These are phyloP conservation scores for Calliscelio sp. DNA, from an alignment of 2,888 invertebrate genomes.

Conservation along the genomic window DNA sequence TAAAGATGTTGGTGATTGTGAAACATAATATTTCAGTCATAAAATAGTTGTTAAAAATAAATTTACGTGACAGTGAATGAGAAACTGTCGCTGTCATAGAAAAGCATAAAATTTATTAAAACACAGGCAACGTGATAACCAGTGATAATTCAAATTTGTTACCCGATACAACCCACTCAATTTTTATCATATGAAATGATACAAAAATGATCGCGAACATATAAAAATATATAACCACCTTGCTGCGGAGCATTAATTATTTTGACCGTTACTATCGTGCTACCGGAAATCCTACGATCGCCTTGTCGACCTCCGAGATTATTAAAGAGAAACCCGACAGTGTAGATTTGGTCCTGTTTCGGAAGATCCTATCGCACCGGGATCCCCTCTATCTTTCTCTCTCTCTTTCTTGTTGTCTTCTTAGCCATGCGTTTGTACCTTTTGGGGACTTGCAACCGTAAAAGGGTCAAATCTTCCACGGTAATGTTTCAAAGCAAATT, in stretches of 20 bases:
- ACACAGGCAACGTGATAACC: constrained; percentile 52
- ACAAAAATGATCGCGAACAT: constrained; percentile 74
- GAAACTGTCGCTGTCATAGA: constrained; percentile 65
- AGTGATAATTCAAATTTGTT: constrained; percentile 72
- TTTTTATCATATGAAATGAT: constrained; percentile 75
- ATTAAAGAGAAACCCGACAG: constrained; percentile 73
- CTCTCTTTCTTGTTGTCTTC: constrained; percentile 32
- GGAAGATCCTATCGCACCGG: constrained; percentile 68
- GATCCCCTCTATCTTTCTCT: constrained; percentile 48
- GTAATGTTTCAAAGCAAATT: constrained; percentile 16
- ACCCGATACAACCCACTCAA: constrained; percentile 66
- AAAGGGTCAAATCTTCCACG: constrained; percentile 60
- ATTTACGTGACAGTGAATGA: constrained; percentile 64
- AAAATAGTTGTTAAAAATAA: constrained; percentile 62
- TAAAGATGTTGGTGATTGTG: constrained; percentile 56
- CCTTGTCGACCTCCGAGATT: constrained; percentile 74
- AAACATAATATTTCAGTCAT: constrained; percentile 64
- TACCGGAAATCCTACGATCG: constrained; percentile 78
- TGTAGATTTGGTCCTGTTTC: constrained; percentile 75
- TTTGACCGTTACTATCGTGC: constrained; percentile 79
- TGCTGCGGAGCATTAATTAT: constrained; percentile 77
- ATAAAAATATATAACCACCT: constrained; percentile 59
- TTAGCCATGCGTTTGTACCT: constrained; percentile 40
- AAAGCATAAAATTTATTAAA: constrained; percentile 70
- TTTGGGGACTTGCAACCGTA: constrained; percentile 57